Base-by-base conservation (phyloP, 2,113 vertebrate species). In the Aythya baeri region DNA sequence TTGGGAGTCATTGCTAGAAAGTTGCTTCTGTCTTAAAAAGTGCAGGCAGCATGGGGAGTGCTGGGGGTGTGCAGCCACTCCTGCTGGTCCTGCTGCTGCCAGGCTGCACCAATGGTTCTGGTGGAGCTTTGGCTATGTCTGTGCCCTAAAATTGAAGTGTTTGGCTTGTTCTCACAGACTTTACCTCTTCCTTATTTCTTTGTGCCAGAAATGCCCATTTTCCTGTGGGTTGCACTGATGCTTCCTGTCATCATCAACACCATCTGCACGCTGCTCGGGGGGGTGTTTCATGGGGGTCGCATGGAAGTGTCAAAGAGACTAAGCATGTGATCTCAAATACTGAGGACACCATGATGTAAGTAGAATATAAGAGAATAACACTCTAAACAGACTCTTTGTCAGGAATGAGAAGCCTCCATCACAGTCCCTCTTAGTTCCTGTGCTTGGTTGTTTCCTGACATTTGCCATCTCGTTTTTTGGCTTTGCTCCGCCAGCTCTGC, bases 301-400 rank as follows among this genome's bases (percentile, higher is more conserved):
- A 6, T 29, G 17, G 36, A 65, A 50, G 34, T 20, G 25, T 29
- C 21, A 46, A 43, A 36, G 43, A 29, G n/a, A 57, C 58, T 8
- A 52, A 67, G 41, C 11, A 2, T 3, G 4, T 11, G n/a, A 63
- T 49, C 70, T 49, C 61, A 7, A 41, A 41, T 41, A 41, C 38
- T 41, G 38, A 41, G 38, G 22, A 2, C 0, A 4, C 31, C 11
- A 23, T 1, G 0, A 41, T 13, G 17, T 62, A 80, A 49, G 31
- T 3, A 31, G 32, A 61, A 43, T 18, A 26, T 38, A 57, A 61
- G 26, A 36, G 67, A 49, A 50, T 13, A 34, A 31, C 10, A 13
- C 2, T 12, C 7, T 31, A 7, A 7, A 32, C 52, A 34, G 52
- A 32, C 54, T 49, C 66, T 7, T 6, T 22, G 11, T 23, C 16